Evolutionary conservation across 2,888 invertebrate genomes (phyloP), one percentile per base, ranked within the genome.

Genomic region (Pachymerium ferrugineum): DNA sequence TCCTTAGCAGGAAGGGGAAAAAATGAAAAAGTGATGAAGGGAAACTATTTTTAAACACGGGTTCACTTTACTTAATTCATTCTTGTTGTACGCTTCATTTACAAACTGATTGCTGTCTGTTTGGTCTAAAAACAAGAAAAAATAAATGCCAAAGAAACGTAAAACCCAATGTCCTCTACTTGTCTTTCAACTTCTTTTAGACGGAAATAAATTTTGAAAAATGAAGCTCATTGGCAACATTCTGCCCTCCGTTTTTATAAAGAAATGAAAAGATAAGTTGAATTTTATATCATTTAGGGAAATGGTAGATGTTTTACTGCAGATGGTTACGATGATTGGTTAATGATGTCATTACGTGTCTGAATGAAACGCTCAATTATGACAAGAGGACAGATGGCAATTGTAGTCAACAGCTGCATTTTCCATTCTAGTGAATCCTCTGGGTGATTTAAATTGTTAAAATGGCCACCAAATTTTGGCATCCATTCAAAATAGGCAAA

Each of bases 331-430:
- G 62, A 62, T 62, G 62, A 62, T 62, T 62, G 62, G 62, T 62
- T 62, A 62, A 62, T 62, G 62, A 62, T 62, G 22, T n/a, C 28
- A 62, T 62, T 62, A 62, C 62, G 28, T 62, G 28, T 62, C 28
- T 62, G 62, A 62, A 62, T 62, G 62, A 62, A 62, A 62, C 28
- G 28, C 28, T 62, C 62, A 62, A 62, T 62, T 62, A 62, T 28
- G 62, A 62, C 62, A 62, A 62, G 25, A 62, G 62, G 62, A 62
- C 62, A 62, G 62, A 62, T 62, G 62, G 62, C 62, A 62, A 62
- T 62, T 62, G 62, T 62, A 62, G 62, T 62, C 62, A 62, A 62
- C 62, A 62, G 62, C 62, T 62, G 62, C 62, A 62, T 62, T 62
- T 62, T 62, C 62, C 62, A 62, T 62, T 62, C 62, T 28, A 62